A percentile compares a stretch with the other conserved stretches of the same genome.
Conservation (phyloP, 2,113 vertebrate genomes). For the Cavia porcellus region DNA sequence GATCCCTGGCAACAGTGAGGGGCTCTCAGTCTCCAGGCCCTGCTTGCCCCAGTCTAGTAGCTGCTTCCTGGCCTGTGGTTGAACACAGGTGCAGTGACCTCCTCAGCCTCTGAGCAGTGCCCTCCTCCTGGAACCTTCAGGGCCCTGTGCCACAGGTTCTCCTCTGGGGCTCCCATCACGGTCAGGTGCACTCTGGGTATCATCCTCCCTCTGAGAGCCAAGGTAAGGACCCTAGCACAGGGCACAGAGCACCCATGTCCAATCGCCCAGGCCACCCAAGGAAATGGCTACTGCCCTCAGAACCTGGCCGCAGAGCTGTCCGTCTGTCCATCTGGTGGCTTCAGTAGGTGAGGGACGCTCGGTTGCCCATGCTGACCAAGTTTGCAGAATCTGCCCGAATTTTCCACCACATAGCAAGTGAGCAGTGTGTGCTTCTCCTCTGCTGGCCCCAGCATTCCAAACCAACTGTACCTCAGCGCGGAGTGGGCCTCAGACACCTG, state of each 20-base stretch:
- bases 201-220: not conserved
- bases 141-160: not conserved
- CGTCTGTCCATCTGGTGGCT: too few relatives aligned
- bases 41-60: not conserved
- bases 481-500: not conserved
- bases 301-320: too few relatives aligned
- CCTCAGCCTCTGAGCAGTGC: not conserved
- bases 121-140: not conserved
- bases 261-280: not conserved
- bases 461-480: not conserved
- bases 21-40: not conserved
- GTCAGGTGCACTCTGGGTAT: not conserved
- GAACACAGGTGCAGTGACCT: not conserved
- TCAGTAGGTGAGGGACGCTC: too few relatives aligned
- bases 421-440: too few relatives aligned
- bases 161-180: too few relatives aligned
- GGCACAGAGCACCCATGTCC: not conserved
- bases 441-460: not conserved
- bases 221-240: not conserved
- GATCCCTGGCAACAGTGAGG: not conserved
- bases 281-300: too few relatives aligned
- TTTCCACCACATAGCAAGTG: not conserved
- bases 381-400: not conserved
- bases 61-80: not conserved
- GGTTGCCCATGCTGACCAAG: not conserved